A percentile compares a stretch with the other conserved stretches of the same genome.
Conservation (phyloP, 2,888 invertebrate species). For the Tholera decimalis region DNA sequence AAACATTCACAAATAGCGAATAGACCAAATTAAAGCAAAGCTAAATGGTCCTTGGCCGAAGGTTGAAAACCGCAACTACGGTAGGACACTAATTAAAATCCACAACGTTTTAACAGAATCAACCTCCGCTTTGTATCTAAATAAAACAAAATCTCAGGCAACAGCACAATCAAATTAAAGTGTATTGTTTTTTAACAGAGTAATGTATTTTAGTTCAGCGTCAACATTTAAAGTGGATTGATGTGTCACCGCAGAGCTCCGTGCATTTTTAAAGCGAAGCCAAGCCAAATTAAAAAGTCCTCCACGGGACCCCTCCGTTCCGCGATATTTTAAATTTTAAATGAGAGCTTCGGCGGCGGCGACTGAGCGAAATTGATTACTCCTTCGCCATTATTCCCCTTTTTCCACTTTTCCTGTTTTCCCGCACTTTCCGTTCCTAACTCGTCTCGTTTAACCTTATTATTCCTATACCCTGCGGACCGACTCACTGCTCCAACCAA, state of each 20-base stretch:
- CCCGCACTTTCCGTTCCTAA: slow-evolving; percentile 84
- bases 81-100: slow-evolving; percentile 50
- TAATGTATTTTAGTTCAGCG: slow-evolving; percentile 77
- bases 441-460: slow-evolving; percentile 88
- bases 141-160: slow-evolving; percentile 39
- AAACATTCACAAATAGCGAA: slow-evolving; percentile 34
- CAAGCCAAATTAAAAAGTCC: slow-evolving; percentile 90
- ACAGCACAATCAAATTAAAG: slow-evolving; percentile 49
- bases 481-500: slow-evolving; percentile 50
- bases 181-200: slow-evolving; percentile 64
- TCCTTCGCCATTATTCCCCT: slow-evolving; percentile 91
- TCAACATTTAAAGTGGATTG: slow-evolving; percentile 88
- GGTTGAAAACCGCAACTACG: slow-evolving; percentile 44
- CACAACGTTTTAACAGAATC: slow-evolving; percentile 45
- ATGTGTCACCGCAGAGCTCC: slow-evolving; percentile 88
- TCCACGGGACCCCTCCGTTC: slow-evolving; percentile 83
- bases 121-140: slow-evolving; percentile 35
- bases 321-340: slow-evolving; percentile 90
- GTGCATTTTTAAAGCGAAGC: slow-evolving; percentile 89
- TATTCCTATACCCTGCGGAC: slow-evolving; percentile 80
- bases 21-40: slow-evolving; percentile 24
- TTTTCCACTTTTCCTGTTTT: slow-evolving; percentile 87
- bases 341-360: slow-evolving; percentile 88
- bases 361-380: slow-evolving; percentile 91
- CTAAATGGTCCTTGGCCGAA: slow-evolving; percentile 25